These are phyloP conservation scores for Neodiprion fabricii DNA, from an alignment of 1,140 invertebrate genomes.

Conservation along the genomic window DNA sequence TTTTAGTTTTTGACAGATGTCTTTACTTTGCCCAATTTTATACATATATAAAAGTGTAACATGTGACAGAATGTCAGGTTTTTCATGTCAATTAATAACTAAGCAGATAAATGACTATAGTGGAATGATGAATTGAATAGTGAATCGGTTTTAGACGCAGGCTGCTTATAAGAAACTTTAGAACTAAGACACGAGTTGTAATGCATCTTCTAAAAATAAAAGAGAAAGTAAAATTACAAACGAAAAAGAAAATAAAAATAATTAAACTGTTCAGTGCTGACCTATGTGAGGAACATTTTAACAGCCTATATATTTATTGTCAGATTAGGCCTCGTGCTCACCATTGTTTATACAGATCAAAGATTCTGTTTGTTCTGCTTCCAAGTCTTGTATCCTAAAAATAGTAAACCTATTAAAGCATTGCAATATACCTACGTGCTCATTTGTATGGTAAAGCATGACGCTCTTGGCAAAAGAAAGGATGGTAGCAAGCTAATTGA, in stretches of 20 bases:
- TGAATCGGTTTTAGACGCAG: not conserved
- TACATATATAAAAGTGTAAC: not conserved
- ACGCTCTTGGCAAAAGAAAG: not conserved
- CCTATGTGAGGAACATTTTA: not conserved
- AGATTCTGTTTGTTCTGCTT: conserved; percentile 77
- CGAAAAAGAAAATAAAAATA: not conserved
- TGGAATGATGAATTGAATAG: not conserved
- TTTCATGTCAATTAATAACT: not conserved
- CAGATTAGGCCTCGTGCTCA: conserved; percentile 65
- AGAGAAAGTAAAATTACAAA: no score
- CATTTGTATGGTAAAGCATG: not conserved
- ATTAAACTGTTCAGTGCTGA: not conserved
- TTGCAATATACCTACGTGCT: conserved; percentile 5
- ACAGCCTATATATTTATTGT: conserved; percentile 46
- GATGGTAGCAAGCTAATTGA: no score
- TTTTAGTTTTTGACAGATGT: no score
- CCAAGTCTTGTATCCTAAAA: conserved; percentile 70
- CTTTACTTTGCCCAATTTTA: not conserved
- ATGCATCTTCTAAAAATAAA: no score
- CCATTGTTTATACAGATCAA: conserved; percentile 69
- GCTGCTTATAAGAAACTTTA: no score
- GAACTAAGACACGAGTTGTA: no score
- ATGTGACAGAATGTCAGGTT: not conserved
- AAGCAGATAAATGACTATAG: not conserved
- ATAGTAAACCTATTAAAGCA: conserved; percentile 28